phyloP scores from a whole-genome alignment of 2,888 invertebrate species.

The Hypomecis punctinalis region DNA sequence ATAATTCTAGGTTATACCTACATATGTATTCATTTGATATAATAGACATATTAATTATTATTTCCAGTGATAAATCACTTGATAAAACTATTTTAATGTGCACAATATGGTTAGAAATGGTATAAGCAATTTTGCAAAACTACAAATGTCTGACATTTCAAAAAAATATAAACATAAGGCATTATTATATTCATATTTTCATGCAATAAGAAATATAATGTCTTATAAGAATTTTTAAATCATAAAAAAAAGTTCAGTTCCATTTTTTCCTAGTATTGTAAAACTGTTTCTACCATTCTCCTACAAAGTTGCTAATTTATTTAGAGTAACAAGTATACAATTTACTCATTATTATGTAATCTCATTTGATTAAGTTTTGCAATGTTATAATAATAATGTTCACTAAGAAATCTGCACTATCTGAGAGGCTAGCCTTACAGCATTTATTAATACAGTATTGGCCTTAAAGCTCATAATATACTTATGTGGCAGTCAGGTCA shows the following conservation, averaged over 20 bases:
- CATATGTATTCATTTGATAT: slow-evolving; percentile 7
- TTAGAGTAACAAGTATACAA: slow-evolving; percentile 11
- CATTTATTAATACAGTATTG: too few species aligned
- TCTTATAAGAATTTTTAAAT: too few species aligned
- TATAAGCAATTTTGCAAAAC: background rate
- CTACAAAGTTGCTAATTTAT: slow-evolving; percentile 1
- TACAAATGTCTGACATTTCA: background rate
- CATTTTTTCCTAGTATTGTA: background rate
- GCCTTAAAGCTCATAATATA: too few species aligned
- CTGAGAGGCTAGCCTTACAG: slow-evolving; percentile 6
- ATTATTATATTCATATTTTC: too few species aligned
- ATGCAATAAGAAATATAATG: too few species aligned
- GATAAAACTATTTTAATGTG: background rate
- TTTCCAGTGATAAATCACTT: slow-evolving; percentile 7
- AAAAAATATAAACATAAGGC: too few species aligned
- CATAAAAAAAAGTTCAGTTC: background rate
- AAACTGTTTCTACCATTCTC: slow-evolving; percentile 2
- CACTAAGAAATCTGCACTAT: slow-evolving; percentile 3
- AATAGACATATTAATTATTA: slow-evolving; percentile 5
- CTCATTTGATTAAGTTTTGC: slow-evolving; percentile 33
- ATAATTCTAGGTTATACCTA: slow-evolving; percentile 32
- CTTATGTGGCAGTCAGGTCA: too few species aligned
- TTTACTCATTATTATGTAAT: slow-evolving; percentile 32
- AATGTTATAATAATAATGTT: slow-evolving; percentile 4
- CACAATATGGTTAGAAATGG: background rate